These are phyloP conservation scores for Apotomis capreana DNA, from an alignment of 2,888 invertebrate species.

Conservation along the genomic window DNA sequence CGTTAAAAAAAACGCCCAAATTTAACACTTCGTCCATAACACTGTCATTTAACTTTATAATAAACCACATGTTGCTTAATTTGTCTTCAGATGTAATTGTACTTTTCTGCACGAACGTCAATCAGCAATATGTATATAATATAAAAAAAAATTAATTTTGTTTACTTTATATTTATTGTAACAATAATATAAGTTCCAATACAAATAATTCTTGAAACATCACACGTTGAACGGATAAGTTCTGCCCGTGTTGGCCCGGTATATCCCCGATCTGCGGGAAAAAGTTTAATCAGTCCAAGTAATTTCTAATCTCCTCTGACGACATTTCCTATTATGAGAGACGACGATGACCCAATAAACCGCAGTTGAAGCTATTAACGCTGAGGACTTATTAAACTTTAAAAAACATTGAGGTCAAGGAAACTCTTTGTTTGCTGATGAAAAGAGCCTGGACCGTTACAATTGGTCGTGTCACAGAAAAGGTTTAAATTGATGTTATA, in stretches of 20 bases:
- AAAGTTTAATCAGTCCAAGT: constrained; percentile 33
- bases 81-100: too few relatives aligned
- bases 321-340: constrained; percentile 27
- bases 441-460: background rate
- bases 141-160: too few relatives aligned
- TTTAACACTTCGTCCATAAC: too few relatives aligned
- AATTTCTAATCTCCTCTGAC: constrained; percentile 18
- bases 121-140: too few relatives aligned
- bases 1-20: too few relatives aligned
- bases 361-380: constrained; percentile 15
- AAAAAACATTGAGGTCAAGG: constrained; percentile 5
- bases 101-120: too few relatives aligned
- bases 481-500: too few relatives aligned
- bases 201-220: background rate
- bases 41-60: too few relatives aligned
- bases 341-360: constrained; percentile 25
- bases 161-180: constrained; percentile 14
- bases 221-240: constrained; percentile 36
- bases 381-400: constrained; percentile 9
- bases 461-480: too few relatives aligned
- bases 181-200: background rate
- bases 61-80: too few relatives aligned
- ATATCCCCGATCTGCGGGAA: constrained; percentile 45
- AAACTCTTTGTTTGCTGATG: constrained; percentile 1
- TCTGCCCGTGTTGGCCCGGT: constrained; percentile 46